These are phyloP conservation scores for Eulemur albifrons DNA, from an alignment of 2,797 vertebrate species.

Conservation along the genomic window DNA sequence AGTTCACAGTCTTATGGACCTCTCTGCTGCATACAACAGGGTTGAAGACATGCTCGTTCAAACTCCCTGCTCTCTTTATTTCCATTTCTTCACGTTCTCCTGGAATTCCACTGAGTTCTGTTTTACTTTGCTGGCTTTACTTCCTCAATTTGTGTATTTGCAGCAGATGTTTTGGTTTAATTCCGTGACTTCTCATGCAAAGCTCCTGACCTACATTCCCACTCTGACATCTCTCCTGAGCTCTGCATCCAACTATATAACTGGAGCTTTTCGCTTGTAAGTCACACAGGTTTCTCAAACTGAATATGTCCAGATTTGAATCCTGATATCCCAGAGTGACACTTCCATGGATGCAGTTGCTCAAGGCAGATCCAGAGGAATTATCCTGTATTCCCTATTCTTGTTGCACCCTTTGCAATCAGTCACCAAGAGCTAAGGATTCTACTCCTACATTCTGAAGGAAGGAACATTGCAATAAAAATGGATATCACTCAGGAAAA, in stretches of 20 bases:
- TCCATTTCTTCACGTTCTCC: not conserved
- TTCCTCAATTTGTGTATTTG: not conserved
- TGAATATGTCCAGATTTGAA: not conserved
- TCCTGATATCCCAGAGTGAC: not conserved
- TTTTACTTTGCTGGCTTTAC: not conserved
- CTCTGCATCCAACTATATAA: not conserved
- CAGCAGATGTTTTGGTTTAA: not conserved
- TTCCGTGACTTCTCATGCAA: not conserved
- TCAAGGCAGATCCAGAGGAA: not conserved
- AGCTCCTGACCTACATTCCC: not conserved
- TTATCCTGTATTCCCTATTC: too few species aligned
- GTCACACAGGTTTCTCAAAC: not conserved
- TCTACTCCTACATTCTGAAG: not conserved
- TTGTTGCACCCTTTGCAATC: not conserved
- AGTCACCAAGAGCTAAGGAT: not conserved
- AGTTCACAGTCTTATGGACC: not conserved
- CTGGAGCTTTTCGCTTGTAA: not conserved
- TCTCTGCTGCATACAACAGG: not conserved
- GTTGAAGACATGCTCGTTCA: too few species aligned
- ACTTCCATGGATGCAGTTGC: not conserved
- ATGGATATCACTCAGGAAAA: not conserved
- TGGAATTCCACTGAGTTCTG: not conserved
- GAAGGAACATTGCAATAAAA: not conserved
- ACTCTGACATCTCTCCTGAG: not conserved
- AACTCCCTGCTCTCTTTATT: not conserved